Base-by-base conservation (phyloP, 2,888 invertebrate genomes). In the Yponomeuta malinellus region DNA sequence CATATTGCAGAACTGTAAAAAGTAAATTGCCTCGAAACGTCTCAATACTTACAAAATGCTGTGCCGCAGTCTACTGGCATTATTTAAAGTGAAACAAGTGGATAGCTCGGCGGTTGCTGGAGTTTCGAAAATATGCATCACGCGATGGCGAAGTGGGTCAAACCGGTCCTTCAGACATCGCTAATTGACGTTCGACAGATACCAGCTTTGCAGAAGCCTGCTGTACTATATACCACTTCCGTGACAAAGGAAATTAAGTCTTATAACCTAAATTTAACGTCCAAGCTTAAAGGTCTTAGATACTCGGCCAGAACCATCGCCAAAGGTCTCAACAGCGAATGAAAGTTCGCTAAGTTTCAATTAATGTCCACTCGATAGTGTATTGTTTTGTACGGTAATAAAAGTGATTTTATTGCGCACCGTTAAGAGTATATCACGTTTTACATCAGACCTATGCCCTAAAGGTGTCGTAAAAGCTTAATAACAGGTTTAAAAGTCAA, bases 341-440 rank as follows among this genome's bases (percentile, higher is more conserved):
- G 85, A 86, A 86, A 88, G 83, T 79, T 75, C 73, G 78, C 76
- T 78, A 82, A 84, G 77, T 77, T 76, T 73, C 75, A 78, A 81
- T 75, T 84, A 85, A 84, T 83, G 83, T 82, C 33, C 80, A 82
- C 71, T 76, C 83, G 78, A 90, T 84, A 89, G 84, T 89, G 89
- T 85, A 87, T 90, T 87, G 88, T 89, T 84, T 82, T 81, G 77
- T 77, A 78, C 82, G 74, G 83, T 78, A 86, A 90, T 90, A 90
- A 90, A 90, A 89, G 78, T 83, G 83, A 89, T 88, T 89, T 89
- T 90, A 86, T 86, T 89, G 86, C 88, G 85, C 85, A 89, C 87
- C 83, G 79, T 76, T 82, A 78, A 81, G 84, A 71, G 75, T 81
- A 84, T 90, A 87, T 87, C 87, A 86, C 90, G 86, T 90, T 90